Base-by-base conservation (phyloP, 1,140 invertebrate species). In the Heliothis subflexa region DNA sequence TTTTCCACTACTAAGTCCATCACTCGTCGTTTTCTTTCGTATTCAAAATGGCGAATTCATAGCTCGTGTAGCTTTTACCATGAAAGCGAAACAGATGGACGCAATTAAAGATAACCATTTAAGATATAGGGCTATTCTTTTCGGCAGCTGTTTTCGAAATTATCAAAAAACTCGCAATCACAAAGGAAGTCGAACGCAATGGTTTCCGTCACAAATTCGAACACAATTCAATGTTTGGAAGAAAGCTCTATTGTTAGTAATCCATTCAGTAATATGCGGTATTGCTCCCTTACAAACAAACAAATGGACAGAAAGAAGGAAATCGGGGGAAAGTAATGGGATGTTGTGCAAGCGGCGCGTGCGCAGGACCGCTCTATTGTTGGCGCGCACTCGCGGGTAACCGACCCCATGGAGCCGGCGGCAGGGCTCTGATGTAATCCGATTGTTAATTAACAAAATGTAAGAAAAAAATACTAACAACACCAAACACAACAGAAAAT, bases 311-410 rank as follows among this genome's bases (percentile, higher is more conserved):
- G 13, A 62, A 75, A 64, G 62, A 28, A 75, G 73, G 73, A 75
- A 75, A 75, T 64, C 59, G 47, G 21, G 11, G 14, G 59, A 62
- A 64, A 62, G 59, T 75, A 75, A 64, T 64, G 47, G 73, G 73
- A 75, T 52, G 47, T 75, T 75, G 59, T 50, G 47, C 33, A 75
- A 75, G 59, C 47, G 40, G 73, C 73, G 73, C 71, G 71, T 61
- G 71, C 71, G 71, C 71, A 74, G 71, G 47, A 74, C 40, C 28
- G 21, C 45, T 61, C 71, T 64, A 75, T 62, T 75, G 73, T 75
- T 66, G 40, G n/a, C 62, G 62, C 62, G 40, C 62, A 18, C 62
- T 47, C 28, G 3, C 4, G 62, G 62, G 62, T 18, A 47, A 66
- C 62, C 40, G 40, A 47, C 40, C 10, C 13, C n/a, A 25, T 25